A percentile compares a stretch with the other conserved stretches of the same genome.
These are phyloP conservation scores for Rotaria macrura DNA, from an alignment of 2,888 invertebrate species.

Conservation along the genomic window DNA sequence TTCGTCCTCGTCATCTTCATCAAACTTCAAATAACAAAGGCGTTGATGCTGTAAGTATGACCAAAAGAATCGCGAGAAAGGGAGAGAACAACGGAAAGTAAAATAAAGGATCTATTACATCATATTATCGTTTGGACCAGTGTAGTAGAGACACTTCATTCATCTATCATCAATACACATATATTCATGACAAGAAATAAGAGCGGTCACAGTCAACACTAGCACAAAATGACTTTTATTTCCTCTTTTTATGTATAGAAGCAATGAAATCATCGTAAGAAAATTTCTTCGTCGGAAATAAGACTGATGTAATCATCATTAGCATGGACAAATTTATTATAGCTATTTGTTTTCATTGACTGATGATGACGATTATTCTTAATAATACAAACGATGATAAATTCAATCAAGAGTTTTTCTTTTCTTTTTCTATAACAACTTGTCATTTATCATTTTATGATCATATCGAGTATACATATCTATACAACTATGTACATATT, in stretches of 20 bases:
- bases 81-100: neutral
- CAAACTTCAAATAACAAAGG: neutral
- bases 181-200: neutral
- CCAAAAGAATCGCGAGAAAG: neutral
- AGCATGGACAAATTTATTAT: neutral
- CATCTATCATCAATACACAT: neutral
- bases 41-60: constrained; percentile 2
- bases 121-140: neutral
- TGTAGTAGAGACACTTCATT: neutral
- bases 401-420: neutral
- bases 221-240: neutral
- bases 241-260: neutral
- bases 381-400: neutral
- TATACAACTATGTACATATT: too few relatives aligned
- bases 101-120: neutral
- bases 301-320: neutral
- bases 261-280: neutral
- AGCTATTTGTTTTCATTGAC: neutral
- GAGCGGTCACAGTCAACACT: neutral
- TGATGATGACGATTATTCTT: neutral
- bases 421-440: neutral
- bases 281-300: neutral
- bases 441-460: neutral
- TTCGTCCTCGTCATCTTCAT: neutral
- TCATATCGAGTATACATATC: neutral